A percentile compares a stretch with the other conserved stretches of the same genome.
phyloP scores from a whole-genome alignment of 2,113 vertebrate genomes.

The Deroptyus accipitrinus region DNA sequence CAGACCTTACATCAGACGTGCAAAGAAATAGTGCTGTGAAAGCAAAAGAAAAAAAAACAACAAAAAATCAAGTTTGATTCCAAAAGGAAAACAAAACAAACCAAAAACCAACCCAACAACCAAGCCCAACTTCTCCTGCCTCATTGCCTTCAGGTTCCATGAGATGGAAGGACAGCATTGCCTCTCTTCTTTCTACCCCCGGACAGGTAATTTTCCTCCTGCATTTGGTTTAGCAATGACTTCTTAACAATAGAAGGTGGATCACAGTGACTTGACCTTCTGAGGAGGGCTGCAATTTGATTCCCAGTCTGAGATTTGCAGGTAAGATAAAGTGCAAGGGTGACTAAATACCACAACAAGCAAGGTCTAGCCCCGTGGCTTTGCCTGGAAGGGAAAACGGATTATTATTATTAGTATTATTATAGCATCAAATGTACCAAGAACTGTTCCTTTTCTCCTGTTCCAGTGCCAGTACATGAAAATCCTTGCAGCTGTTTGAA shows the following conservation, averaged over 20 bases:
- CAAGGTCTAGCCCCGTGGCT: conserved; percentile 49
- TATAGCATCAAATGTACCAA: conserved; percentile 30
- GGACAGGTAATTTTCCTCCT: conserved; percentile 54
- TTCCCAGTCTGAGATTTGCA: conserved; percentile 57
- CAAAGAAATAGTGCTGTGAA: not conserved
- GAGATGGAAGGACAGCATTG: not conserved
- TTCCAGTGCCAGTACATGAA: conserved; percentile 42
- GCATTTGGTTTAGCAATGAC: conserved; percentile 44
- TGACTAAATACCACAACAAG: conserved; percentile 68
- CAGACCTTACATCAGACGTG: not conserved
- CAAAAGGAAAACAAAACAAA: not conserved
- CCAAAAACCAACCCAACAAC: not conserved
- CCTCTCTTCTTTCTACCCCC: conserved; percentile 36
- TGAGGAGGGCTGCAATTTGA: conserved; percentile 62
- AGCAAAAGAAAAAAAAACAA: not conserved
- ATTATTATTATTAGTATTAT: conserved; percentile 32
- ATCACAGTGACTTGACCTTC: conserved; percentile 58
- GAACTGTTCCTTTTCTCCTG: conserved; percentile 48
- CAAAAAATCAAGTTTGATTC: not conserved
- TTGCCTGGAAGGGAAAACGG: conserved; percentile 56
- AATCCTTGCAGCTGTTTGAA: conserved; percentile 47
- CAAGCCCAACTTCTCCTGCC: not conserved
- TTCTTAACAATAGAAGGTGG: conserved; percentile 59
- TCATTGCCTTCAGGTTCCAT: not conserved
- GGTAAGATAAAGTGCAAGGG: conserved; percentile 68